These are phyloP conservation scores for Andrena flavipes DNA, from an alignment of 2,888 invertebrate species.

Conservation along the genomic window DNA sequence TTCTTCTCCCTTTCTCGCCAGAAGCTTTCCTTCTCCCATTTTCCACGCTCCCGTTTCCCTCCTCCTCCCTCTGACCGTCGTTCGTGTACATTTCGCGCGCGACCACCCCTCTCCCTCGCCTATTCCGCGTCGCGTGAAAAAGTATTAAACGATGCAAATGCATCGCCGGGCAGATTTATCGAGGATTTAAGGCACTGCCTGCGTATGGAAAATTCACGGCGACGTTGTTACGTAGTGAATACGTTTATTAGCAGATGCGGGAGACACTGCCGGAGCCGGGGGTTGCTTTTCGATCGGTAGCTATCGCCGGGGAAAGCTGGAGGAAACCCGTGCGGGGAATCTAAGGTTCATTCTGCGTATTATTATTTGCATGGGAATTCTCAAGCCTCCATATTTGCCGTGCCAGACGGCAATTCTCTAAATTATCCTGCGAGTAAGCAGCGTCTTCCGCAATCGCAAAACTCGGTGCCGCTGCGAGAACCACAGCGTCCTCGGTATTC, in stretches of 20 bases:
- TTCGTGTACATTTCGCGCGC: conserved; percentile 46
- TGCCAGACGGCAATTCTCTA: not conserved
- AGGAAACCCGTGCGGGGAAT: too few relatives aligned
- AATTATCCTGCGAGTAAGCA: not conserved
- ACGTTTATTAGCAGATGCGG: too few relatives aligned
- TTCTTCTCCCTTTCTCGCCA: not conserved
- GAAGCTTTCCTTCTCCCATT: not conserved
- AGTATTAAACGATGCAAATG: conserved; percentile 52
- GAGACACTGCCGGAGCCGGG: not conserved
- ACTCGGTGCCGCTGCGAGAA: not conserved
- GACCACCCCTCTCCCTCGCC: conserved; percentile 37
- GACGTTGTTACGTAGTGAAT: not conserved
- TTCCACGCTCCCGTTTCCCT: not conserved
- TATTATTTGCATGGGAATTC: too few relatives aligned
- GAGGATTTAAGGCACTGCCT: conserved; percentile 15
- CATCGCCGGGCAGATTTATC: conserved; percentile 2
- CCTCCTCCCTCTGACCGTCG: not conserved
- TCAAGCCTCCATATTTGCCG: too few relatives aligned
- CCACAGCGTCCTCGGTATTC: not conserved
- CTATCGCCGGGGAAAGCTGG: not conserved
- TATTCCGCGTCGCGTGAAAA: conserved; percentile 45
- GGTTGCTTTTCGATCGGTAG: not conserved
- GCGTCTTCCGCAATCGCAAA: not conserved
- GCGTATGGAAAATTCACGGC: conserved; percentile 8
- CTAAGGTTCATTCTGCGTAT: too few relatives aligned